Conservation (phyloP, 2,797 vertebrate species). For the Coilia nasus region DNA sequence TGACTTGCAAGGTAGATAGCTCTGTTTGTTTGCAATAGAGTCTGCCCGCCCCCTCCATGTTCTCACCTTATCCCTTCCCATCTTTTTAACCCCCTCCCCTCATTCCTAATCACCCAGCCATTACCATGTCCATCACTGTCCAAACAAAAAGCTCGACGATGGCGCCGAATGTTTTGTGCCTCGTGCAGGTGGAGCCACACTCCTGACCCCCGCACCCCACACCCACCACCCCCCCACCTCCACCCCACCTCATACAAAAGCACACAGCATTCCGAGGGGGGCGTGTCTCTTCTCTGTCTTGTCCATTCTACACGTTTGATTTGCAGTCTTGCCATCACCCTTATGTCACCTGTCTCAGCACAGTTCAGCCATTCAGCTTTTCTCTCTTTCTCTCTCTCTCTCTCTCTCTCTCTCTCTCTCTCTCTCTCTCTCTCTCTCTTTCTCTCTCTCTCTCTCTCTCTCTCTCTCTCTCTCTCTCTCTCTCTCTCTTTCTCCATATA, state of each 20-base stretch:
- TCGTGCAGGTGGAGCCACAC: background rate
- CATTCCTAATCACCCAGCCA: slow-evolving; percentile 7
- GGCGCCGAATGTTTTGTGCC: background rate
- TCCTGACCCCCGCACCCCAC: background rate
- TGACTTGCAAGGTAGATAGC: slow-evolving; percentile 99
- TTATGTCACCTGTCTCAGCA: background rate
- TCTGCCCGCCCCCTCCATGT: slow-evolving; percentile 63
- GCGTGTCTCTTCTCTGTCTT: background rate
- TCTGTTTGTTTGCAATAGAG: slow-evolving; percentile 84
- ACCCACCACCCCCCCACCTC: background rate
- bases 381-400: no score
- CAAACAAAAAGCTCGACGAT: background rate
- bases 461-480: background rate
- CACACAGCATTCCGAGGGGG: background rate
- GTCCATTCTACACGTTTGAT: slow-evolving; percentile 9
- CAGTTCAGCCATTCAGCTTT: background rate
- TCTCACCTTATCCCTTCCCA: slow-evolving; percentile 9
- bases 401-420: no score
- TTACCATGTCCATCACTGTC: slow-evolving; percentile 4
- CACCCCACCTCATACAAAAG: background rate
- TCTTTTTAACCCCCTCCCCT: slow-evolving; percentile 29
- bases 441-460: no score
- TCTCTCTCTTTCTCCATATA: background rate
- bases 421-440: no score
- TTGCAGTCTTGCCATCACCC: background rate